Conservation (phyloP, 2,888 invertebrate species). For the Teleiodes luculella region DNA sequence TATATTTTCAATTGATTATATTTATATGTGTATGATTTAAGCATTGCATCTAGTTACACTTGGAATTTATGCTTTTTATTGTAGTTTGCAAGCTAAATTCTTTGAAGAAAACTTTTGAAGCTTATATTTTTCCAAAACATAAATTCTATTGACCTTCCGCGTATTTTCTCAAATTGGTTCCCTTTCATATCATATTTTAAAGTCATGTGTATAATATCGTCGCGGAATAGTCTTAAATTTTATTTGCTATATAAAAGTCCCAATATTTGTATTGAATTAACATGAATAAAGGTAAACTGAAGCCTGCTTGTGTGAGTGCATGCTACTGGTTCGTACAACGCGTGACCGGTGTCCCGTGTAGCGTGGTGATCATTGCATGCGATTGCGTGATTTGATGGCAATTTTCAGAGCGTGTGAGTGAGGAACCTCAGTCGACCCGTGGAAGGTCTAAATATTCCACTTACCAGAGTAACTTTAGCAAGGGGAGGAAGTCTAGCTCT, state of each 20-base stretch:
- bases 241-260: constrained; percentile 18
- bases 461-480: constrained; percentile 92
- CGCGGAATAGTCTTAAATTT: constrained; percentile 20
- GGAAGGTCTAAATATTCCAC: constrained; percentile 90
- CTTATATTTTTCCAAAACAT: constrained; percentile 53
- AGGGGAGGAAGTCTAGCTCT: constrained; percentile 93
- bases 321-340: constrained; percentile 30
- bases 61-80: constrained; percentile 58
- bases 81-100: constrained; percentile 56
- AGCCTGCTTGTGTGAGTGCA: constrained; percentile 59
- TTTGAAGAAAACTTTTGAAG: constrained; percentile 46
- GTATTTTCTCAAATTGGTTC: constrained; percentile 57
- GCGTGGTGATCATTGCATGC: constrained; percentile 43
- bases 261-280: neutral
- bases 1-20: constrained; percentile 49
- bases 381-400: constrained; percentile 68
- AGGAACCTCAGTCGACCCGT: constrained; percentile 87
- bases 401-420: constrained; percentile 91
- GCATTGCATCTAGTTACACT: constrained; percentile 61
- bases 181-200: constrained; percentile 19
- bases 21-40: constrained; percentile 67
- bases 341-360: constrained; percentile 16
- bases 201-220: constrained; percentile 20
- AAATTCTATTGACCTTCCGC: constrained; percentile 68
- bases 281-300: constrained; percentile 14